phyloP scores from a whole-genome alignment of 1,140 invertebrate genomes.

The Calliopsis andreniformis region DNA sequence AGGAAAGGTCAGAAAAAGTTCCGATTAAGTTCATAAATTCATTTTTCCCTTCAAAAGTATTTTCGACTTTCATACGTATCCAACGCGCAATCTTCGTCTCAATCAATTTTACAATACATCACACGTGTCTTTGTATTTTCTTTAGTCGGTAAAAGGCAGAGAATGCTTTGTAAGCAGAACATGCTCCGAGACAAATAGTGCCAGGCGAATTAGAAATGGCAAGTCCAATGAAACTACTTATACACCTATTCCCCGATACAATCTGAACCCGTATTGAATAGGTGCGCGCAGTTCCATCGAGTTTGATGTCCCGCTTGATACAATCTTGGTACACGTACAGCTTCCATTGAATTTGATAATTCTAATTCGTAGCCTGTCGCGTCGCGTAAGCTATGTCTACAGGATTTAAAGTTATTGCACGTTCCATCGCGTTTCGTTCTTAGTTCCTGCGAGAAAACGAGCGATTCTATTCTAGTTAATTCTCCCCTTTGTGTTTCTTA shows the following conservation, averaged over 20 bases:
- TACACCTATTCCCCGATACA: constrained; percentile 19
- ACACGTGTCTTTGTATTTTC: not conserved
- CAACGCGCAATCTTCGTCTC: not conserved
- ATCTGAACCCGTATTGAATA: constrained; percentile 37
- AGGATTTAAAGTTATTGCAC: constrained; percentile 43
- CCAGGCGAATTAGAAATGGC: constrained; percentile 5
- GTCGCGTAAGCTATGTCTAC: constrained; percentile 1
- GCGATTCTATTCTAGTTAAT: not conserved
- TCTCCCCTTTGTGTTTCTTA: not conserved
- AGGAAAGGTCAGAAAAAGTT: too few relatives aligned
- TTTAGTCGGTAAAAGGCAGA: not conserved
- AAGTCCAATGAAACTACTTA: constrained; percentile 12
- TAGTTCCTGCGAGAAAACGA: not conserved
- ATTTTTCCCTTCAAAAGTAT: not conserved
- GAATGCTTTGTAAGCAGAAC: not conserved
- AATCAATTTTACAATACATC: not conserved
- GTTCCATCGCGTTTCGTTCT: not conserved
- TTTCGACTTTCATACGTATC: not conserved
- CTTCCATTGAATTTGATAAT: constrained; percentile 49
- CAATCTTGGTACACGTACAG: constrained; percentile 26
- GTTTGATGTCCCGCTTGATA: constrained; percentile 48
- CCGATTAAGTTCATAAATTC: too few relatives aligned
- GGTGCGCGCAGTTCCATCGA: constrained; percentile 38
- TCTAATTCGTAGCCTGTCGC: constrained; percentile 47
- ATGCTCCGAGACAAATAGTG: not conserved